Base-by-base conservation (phyloP, 2,113 vertebrate species). In the Zosterops hypoxanthus region DNA sequence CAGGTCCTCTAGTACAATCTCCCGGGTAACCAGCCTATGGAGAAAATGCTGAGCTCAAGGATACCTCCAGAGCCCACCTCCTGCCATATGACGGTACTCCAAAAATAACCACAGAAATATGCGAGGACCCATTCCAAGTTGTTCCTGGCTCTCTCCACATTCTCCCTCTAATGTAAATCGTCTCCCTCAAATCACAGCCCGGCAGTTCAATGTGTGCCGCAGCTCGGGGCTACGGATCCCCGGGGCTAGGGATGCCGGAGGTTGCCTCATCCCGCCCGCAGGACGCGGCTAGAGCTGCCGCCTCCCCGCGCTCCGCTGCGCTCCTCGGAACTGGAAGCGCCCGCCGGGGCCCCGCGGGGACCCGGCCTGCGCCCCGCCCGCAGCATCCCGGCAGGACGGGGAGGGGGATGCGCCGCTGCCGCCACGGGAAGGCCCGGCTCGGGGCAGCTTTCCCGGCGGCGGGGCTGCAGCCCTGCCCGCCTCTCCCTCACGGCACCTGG, bases 81-180 rank as follows among this genome's bases (percentile, higher is more conserved):
- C 86, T 93, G 88, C 94, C 94, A 92, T 93, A 90, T 95, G 94
- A 97, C 63, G 61, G 85, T 44, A 68, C 85, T 97, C 88, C 96
- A 93, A 95, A 96, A 97, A 95, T 94, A 97, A 91, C 88, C 91
- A 39, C 85, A 95, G 88, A 94, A 96, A 95, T 91, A 95, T 92
- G 91, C 88, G 59, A 59, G 94, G 70, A 95, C 63, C 61, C 70
- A 64, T 79, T 95, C 96, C 96, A 97, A 97, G 95, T 95, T 92
- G 85, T 89, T 96, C 64, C 91, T 83, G 93, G 80, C 87, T 93
- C 83, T 25, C 89, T 80, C 18, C 68, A 44, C 84, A 33, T 86
- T 88, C 80, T 41, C 82, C 46, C 60, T 81, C 76, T 47, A 92
- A 91, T 87, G 86, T 77, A 90, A 94, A 88, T 61, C 76, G n/a